Base-by-base conservation (phyloP, 2,113 vertebrate species). In the Paramisgurnus dabryanus region DNA sequence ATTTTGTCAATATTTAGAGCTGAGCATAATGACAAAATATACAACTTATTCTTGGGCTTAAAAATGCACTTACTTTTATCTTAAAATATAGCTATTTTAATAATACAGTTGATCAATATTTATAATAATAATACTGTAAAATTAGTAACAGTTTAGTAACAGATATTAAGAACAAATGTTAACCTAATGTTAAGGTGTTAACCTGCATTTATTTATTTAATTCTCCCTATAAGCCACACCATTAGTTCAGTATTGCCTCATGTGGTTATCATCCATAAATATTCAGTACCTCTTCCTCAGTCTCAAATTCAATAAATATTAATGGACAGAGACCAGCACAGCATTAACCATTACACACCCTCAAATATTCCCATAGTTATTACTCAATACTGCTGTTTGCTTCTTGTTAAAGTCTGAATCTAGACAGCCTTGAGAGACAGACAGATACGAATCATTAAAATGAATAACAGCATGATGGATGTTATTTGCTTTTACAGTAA, bases 281-380 rank as follows among this genome's bases (percentile, higher is more conserved):
- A 84, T 84, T 79, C 57, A 70, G 49, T 66, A 53, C 63, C 15
- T 7, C 64, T 67, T 75, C 76, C 80, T 70, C 80, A 63, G 27
- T 39, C 67, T 67, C 76, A 84, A 79, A 81, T 75, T 43, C 70
- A 79, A 81, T 84, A 81, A 84, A 84, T 84, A 84, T 84, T 82
- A 84, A 84, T 84, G 65, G 49, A 82, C 57, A 71, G 61, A 72
- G 74, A 78, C 71, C 4, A 6, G 10, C 67, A 66, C 39, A 45
- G 75, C 58, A 66, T 65, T 78, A 22, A 27, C 73, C 27, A 53
- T 61, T 69, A 64, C 55, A 53, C 80, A 82, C 67, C 67, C 40
- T 65, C 67, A 79, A 75, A 79, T 79, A 84, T 70, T 58, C 69
- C 76, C 47, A 64, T 41, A 84, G 76, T 77, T 78, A 81, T 81